Base-by-base conservation (phyloP, 2,113 vertebrate species). In the Apteryx owenii region DNA sequence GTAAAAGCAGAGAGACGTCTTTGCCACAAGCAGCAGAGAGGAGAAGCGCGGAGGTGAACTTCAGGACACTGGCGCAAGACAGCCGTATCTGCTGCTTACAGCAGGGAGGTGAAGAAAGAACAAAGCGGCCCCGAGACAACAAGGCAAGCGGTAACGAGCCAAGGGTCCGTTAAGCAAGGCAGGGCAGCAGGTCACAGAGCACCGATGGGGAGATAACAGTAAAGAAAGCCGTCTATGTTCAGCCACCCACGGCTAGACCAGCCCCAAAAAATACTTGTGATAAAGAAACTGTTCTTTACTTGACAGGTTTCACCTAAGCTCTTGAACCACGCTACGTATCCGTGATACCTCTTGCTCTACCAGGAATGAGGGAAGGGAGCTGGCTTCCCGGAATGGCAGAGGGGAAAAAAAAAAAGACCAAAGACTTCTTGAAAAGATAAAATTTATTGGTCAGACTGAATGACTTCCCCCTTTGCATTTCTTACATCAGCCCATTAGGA, bases 181-280 rank as follows among this genome's bases (percentile, higher is more conserved):
- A 0, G 13, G 20, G 80, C 70, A 75, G 81, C 26, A 51, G 85
- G 89, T 75, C 85, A n/a, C 4, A 0, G 53, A 56, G 71, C 61
- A 12, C 2, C 0, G 46, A 31, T 18, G 46, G 28, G 31, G 61
- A 29, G 62, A 71, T 26, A 60, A 90, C 51, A 19, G 28, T 21
- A 65, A 18, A 0, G 1, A 60, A 0, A 1, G 61, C n/a, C 8
- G 36, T 7, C 85, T 31, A 58, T 46, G 76, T 26, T 58, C 73
- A 66, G 50, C 50, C 44, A 46, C 25, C 31, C n/a, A 22, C 53
- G 19, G 44, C 3, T 50, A 73, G 7, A 85, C 48, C 65, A 54
- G 66, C 33, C 81, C 62, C 23, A 51, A 3, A 12, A 78, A 29
- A 53, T 16, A 31, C 13, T 13, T 3, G 1, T 72, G 66, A 53